Evolutionary conservation across 2,113 vertebrate genomes (phyloP), one percentile per base, ranked within the genome.

Genomic region (Ctenomys sociabilis): DNA sequence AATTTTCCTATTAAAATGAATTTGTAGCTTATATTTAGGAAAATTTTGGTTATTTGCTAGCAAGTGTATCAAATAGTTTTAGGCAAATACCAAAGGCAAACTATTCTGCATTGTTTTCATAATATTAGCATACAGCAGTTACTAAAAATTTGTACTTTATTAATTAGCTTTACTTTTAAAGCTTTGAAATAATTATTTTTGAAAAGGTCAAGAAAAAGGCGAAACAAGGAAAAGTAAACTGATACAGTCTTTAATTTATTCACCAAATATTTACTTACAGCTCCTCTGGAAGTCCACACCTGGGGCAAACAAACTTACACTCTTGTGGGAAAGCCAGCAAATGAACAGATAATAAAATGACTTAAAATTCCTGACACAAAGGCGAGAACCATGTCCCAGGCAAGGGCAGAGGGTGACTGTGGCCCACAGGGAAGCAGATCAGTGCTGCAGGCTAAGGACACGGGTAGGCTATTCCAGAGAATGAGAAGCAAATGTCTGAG

Each of bases 21-120:
- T 68, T 82, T 92, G 75, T 91, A 91, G 77, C 5, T 81, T 83
- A 57, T 63, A 82, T 64, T 92, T 37, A 81, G n/a, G 7, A 87
- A 86, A 86, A 57, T 54, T 93, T 78, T 93, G 16, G 66, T 83
- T 95, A 12, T 22, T 72, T 64, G 10, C 86, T n/a, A 89, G 16
- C 4, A 89, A 63, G 43, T 37, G 63, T 21, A 85, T 87, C 5
- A 68, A 82, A 84, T 24, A 81, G 2, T 84, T 96, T 93, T 75
- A 78, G n/a, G n/a, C n/a, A n/a, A n/a, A 93, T 91, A 95, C 24
- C 5, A 70, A 78, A 93, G 12, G 2, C 32, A 84, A 91, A 61
- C 66, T 75, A 5, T 49, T 43, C 77, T 49, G 7, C 73, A 13
- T 88, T 68, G 0, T 81, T 84, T 54, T 95, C 57, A 89, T 45